These are phyloP conservation scores for Verasper variegatus DNA, from an alignment of 2,113 vertebrate genomes.

Conservation along the genomic window DNA sequence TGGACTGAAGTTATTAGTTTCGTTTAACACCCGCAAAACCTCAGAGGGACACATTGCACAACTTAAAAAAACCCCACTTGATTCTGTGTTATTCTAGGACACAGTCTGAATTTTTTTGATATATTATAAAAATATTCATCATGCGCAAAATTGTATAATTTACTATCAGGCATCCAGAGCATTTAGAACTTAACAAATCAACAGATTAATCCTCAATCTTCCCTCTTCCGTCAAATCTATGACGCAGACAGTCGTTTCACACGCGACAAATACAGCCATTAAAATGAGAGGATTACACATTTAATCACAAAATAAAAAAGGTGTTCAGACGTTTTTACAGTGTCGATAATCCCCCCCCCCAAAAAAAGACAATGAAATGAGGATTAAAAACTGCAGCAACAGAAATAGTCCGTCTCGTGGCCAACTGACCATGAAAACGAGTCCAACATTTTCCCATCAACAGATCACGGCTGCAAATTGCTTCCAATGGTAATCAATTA, in stretches of 20 bases:
- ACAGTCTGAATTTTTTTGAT: background rate
- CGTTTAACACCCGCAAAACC: background rate
- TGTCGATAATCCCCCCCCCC: background rate
- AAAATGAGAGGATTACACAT: slow-evolving; percentile 5
- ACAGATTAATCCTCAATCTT: background rate
- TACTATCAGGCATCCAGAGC: background rate
- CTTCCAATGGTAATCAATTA: slow-evolving; percentile 53
- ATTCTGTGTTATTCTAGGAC: background rate
- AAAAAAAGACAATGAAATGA: background rate
- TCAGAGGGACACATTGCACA: background rate
- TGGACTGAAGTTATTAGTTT: slow-evolving; percentile 2
- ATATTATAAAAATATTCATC: background rate
- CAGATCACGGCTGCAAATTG: slow-evolving; percentile 47
- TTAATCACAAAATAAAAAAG: slow-evolving; percentile 40
- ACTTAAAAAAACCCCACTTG: background rate
- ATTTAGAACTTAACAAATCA: background rate
- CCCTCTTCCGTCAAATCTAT: background rate
- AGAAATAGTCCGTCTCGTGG: slow-evolving; percentile 7
- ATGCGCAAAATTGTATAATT: background rate
- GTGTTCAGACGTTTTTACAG: background rate
- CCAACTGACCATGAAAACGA: slow-evolving; percentile 33
- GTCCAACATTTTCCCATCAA: slow-evolving; percentile 47
- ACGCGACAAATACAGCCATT: background rate
- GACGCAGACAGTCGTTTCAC: background rate
- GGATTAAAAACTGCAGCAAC: slow-evolving; percentile 1